Evolutionary conservation across 2,888 invertebrate genomes (phyloP).

Genomic region (Chymomyza fuscimana): DNA sequence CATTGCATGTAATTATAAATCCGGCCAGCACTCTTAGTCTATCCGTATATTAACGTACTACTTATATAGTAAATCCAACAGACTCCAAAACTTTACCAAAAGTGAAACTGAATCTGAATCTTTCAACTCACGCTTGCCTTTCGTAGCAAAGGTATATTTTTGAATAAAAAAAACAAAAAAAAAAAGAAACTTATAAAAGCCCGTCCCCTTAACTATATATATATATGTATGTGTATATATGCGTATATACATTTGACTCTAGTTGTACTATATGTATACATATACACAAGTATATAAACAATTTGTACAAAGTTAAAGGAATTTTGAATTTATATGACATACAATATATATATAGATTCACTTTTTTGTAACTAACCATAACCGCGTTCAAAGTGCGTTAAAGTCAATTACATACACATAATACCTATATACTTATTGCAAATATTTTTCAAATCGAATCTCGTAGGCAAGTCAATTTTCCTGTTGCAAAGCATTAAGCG

Average conservation of each 20-base stretch:
- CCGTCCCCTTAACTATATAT: neutral
- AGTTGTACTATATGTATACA: constrained; percentile 1
- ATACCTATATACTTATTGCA: constrained; percentile 30
- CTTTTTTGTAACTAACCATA: constrained; percentile 7
- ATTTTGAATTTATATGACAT: constrained; percentile 5
- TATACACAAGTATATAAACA: neutral
- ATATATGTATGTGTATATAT: constrained; percentile 32
- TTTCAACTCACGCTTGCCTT: too few relatives aligned
- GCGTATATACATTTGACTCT: too few relatives aligned
- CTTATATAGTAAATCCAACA: neutral
- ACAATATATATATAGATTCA: constrained; percentile 19
- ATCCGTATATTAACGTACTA: neutral
- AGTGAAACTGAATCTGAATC: too few relatives aligned
- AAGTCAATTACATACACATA: constrained; percentile 42
- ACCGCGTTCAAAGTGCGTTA: constrained; percentile 26
- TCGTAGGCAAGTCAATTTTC: neutral
- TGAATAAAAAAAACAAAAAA: neutral
- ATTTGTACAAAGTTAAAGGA: neutral
- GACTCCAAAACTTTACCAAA: neutral
- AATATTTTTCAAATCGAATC: constrained; percentile 11
- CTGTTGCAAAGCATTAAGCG: neutral
- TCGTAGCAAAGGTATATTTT: neutral
- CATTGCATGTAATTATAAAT: neutral
- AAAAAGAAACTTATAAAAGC: constrained; percentile 9
- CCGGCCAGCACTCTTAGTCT: neutral